These are phyloP conservation scores for Oreotrochilus melanogaster DNA, from an alignment of 2,113 vertebrate genomes.

Conservation along the genomic window DNA sequence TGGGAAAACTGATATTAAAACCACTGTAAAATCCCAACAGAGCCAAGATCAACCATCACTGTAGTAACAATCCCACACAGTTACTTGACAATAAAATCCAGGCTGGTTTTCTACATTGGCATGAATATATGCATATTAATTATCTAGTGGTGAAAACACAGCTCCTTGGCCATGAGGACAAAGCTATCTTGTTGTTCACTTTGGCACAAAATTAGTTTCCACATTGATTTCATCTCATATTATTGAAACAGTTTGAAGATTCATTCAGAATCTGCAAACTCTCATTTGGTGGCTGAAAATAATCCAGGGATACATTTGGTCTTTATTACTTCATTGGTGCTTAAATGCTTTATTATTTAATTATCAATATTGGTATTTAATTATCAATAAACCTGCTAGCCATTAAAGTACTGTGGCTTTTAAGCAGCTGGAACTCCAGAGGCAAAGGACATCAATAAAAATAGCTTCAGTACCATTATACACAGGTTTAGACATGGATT, in stretches of 20 bases:
- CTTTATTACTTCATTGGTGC: background rate
- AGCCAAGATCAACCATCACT: background rate
- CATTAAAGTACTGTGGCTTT: background rate
- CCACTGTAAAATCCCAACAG: background rate
- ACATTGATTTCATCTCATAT: background rate
- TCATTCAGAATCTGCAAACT: background rate
- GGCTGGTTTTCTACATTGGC: background rate
- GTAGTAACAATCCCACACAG: background rate
- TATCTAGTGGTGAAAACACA: slow-evolving; percentile 20
- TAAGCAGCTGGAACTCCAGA: background rate
- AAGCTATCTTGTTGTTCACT: background rate
- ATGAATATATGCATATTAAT: slow-evolving; percentile 15
- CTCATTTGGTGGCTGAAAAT: background rate
- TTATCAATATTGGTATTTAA: background rate
- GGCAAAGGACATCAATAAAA: background rate
- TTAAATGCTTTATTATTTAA: background rate
- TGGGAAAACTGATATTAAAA: background rate
- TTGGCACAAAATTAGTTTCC: slow-evolving; percentile 22
- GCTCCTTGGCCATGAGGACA: slow-evolving; percentile 9
- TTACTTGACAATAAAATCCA: background rate
- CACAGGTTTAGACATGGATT: background rate
- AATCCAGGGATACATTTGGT: background rate
- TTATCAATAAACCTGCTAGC: background rate
- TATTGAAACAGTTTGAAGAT: background rate
- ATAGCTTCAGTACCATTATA: background rate